Base-by-base conservation (phyloP, 1,140 invertebrate genomes). In the Heliconius melpomene region DNA sequence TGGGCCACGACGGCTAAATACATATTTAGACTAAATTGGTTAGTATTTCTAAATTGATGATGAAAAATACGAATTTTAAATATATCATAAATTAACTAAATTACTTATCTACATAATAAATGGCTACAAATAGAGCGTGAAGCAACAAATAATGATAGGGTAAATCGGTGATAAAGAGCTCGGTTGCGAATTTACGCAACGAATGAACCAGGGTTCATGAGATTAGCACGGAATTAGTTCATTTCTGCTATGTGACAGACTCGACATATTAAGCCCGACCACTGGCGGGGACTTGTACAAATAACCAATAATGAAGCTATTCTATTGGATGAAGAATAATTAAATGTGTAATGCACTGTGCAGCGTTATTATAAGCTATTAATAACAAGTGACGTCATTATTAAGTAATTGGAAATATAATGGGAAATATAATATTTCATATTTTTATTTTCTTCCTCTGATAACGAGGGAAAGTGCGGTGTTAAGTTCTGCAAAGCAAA, bases 201-300 rank as follows among this genome's bases (percentile, higher is more conserved):
- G 60, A 40, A 82, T 79, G 79, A 82, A 84, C 76, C 79, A 78
- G 79, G 75, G 83, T 83, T 79, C 79, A 84, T 80, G 77, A 83
- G 85, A 86, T 86, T 86, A 86, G 78, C 60, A 77, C 46, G 78
- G 83, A 83, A 80, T 83, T 86, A 83, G 79, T 79, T 74, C 79
- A 83, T 86, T 83, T 57, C 74, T 80, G 79, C 72, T 75, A 32
- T 72, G 72, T 82, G 82, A 83, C 83, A 82, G 82, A 73, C 76
- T 72, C 74, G 84, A 86, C 82, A 83, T 80, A 75, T 82, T 84
- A 79, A 86, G 82, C 85, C 79, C 70, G n/a, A 50, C 23, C 57
- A 74, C 78, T 84, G 80, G 52, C 74, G 57, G 36, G 79, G 82
- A 81, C 79, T 84, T 79, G 81, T 81, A 84, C 78, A 79, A 79